A percentile compares a stretch with the other conserved stretches of the same genome.
These are phyloP conservation scores for Cryptus viduatorius DNA, from an alignment of 2,888 invertebrate genomes.

Conservation along the genomic window DNA sequence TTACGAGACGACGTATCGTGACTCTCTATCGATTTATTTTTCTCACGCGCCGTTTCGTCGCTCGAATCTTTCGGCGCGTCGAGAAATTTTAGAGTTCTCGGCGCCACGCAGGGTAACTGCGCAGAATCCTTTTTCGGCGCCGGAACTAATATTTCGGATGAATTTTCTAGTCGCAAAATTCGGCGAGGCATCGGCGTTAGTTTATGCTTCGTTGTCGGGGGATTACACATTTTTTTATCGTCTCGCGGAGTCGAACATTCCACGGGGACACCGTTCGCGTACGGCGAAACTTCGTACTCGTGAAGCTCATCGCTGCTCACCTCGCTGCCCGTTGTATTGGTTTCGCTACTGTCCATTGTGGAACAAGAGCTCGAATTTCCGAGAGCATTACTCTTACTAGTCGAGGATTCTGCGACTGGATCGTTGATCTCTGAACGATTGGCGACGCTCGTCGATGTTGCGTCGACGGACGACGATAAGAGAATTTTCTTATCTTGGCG, in stretches of 20 bases:
- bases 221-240: neutral
- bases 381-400: conserved; percentile 14
- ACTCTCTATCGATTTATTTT: conserved; percentile 37
- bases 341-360: conserved; percentile 76
- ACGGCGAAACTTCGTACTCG: conserved; percentile 78
- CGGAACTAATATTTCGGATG: conserved; percentile 17
- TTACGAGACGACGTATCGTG: conserved; percentile 41
- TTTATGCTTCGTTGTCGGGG: neutral
- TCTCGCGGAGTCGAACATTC: neutral
- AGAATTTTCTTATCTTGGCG: conserved; percentile 61
- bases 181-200: conserved; percentile 36
- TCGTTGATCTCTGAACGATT: conserved; percentile 46
- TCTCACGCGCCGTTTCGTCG: neutral
- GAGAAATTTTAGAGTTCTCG: neutral
- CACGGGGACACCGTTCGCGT: conserved; percentile 10
- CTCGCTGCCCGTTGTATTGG: conserved; percentile 78
- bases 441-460: conserved; percentile 14
- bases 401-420: conserved; percentile 15
- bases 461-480: conserved; percentile 62
- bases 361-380: conserved; percentile 64
- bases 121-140: conserved; percentile 50
- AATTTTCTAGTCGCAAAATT: conserved; percentile 16
- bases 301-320: conserved; percentile 81
- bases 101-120: conserved; percentile 24
- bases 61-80: conserved; percentile 18